Evolutionary conservation across 2,888 invertebrate species (phyloP), one percentile per base, ranked within the genome.

Genomic region (Cryptus armator): DNA sequence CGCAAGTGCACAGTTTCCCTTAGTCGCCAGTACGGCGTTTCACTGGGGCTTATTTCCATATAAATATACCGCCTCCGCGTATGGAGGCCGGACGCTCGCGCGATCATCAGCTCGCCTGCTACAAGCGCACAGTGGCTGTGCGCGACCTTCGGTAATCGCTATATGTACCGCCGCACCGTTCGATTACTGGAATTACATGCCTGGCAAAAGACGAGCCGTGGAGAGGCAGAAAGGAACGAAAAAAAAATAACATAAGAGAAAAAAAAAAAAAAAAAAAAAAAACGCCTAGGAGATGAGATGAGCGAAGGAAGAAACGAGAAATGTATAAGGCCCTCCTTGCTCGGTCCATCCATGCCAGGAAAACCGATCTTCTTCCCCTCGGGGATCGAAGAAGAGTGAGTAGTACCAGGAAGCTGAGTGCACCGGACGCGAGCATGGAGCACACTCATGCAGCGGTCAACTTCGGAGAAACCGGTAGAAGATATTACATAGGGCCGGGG

Each of bases 391-490:
- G 59, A 76, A 44, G 82, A 85, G 62, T 51, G 70, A 68, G 74
- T n/a, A 67, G 48, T 85, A 85, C 85, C 82, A 76, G 82, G 82
- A 85, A 85, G 82, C 82, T 56, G 29, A 46, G 71, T 72, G 77
- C 77, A 81, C 84, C 81, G 84, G 74, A 84, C 77, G 77, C 84
- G 72, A 59, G 75, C 70, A 51, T 70, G 51, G 72, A 78, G 72
- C 62, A 74, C 77, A 70, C 62, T 51, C 79, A 66, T 74, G 71
- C 70, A 14, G 72, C 81, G 84, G 81, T 82, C 79, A 79, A 82
- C 75, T 82, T 82, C 82, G 85, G 71, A 82, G 79, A 85, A 85
- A 75, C 70, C 62, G 70, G 46, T 29, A 56, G 75, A 37, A 70
- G 70, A 75, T 81, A 81, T 81, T 78, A 78, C 64, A 62, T 48